Conservation (phyloP, 2,797 vertebrate genomes). For the Mormyrops attenuatus region DNA sequence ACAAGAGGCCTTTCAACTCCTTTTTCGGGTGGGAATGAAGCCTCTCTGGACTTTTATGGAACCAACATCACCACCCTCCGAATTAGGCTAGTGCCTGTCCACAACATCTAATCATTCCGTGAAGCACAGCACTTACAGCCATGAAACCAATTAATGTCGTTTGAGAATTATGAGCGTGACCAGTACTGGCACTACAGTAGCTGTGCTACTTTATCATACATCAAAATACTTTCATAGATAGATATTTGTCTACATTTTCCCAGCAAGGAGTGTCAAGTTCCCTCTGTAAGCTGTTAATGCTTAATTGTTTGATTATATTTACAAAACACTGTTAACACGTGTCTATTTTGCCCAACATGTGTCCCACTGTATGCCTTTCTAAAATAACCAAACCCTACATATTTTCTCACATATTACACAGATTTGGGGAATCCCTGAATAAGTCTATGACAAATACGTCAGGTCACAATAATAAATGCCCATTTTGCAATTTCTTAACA, state of each 20-base stretch:
- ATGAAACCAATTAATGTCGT: background rate
- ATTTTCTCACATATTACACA: background rate
- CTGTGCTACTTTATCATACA: background rate
- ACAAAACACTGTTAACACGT: background rate
- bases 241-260: background rate
- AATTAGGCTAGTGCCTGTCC: background rate
- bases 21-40: conserved; percentile 59
- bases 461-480: background rate
- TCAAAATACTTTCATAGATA: background rate
- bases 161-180: background rate
- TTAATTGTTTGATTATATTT: background rate
- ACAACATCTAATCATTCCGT: background rate
- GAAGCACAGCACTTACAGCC: background rate
- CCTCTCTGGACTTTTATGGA: conserved; percentile 40
- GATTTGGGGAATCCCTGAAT: background rate
- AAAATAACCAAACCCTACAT: background rate
- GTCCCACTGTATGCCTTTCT: background rate
- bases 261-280: background rate
- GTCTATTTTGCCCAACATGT: background rate
- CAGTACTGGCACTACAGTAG: background rate
- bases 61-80: background rate
- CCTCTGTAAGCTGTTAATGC: background rate
- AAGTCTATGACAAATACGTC: background rate
- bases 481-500: background rate
- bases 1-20: conserved; percentile 69